These are phyloP conservation scores for Peromyscus eremicus DNA, from an alignment of 2,797 vertebrate species.

Conservation along the genomic window DNA sequence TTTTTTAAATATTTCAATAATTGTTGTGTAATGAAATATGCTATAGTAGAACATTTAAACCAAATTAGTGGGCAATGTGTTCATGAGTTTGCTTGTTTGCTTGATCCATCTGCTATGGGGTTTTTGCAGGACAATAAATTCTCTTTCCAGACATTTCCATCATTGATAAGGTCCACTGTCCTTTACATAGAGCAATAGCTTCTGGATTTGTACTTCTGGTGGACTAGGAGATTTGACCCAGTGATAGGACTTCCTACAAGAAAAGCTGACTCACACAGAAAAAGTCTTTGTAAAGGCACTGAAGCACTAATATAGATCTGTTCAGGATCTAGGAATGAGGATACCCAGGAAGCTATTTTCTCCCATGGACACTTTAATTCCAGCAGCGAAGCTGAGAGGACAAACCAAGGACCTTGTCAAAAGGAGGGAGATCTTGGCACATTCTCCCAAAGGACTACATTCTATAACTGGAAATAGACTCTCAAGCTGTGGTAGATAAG, in stretches of 20 bases:
- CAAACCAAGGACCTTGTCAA: not conserved
- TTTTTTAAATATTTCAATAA: slow-evolving; percentile 51
- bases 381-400: not conserved
- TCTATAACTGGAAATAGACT: not conserved
- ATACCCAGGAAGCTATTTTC: not conserved
- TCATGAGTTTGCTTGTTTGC: not conserved
- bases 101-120: slow-evolving; percentile 25
- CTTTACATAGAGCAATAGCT: slow-evolving; percentile 9
- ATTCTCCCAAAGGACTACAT: not conserved
- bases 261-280: not conserved
- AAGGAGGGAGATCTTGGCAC: not conserved
- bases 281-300: not conserved
- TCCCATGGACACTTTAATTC: not conserved
- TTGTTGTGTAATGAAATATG: slow-evolving; percentile 43
- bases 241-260: not conserved
- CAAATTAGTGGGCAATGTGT: slow-evolving; percentile 1
- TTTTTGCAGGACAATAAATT: slow-evolving; percentile 40
- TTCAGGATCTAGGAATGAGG: not conserved
- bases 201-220: slow-evolving; percentile 12
- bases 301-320: not conserved
- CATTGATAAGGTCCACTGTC: slow-evolving; percentile 13
- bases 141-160: slow-evolving; percentile 33
- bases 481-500: not conserved
- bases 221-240: too few species aligned
- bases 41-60: slow-evolving; percentile 36